These are phyloP conservation scores for Crenichthys baileyi DNA, from an alignment of 2,797 vertebrate species.

Conservation along the genomic window DNA sequence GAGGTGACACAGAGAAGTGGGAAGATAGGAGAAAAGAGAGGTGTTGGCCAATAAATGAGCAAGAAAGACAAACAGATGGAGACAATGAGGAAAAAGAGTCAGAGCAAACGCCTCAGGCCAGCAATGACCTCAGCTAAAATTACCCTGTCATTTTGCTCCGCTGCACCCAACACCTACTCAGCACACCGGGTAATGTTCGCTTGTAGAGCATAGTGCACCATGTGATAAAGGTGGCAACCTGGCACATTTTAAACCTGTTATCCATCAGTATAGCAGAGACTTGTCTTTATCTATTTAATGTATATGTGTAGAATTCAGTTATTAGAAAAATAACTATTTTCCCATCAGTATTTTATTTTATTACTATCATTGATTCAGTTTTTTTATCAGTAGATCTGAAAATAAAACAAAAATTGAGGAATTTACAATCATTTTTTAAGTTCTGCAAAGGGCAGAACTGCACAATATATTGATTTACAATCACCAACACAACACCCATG, in stretches of 20 bases:
- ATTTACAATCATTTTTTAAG: too few species aligned
- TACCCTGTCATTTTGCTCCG: constrained; percentile 62
- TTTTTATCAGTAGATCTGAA: neutral
- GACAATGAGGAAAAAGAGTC: constrained; percentile 4
- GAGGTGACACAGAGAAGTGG: constrained; percentile 3
- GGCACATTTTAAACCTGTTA: constrained; percentile 29
- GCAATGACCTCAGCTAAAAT: constrained; percentile 74
- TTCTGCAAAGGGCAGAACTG: neutral
- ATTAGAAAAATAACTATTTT: neutral
- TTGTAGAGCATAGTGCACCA: constrained; percentile 31
- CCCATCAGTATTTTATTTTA: neutral
- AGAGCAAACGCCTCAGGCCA: constrained; percentile 54
- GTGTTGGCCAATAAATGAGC: constrained; percentile 27
- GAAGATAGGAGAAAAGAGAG: neutral
- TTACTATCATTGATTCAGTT: neutral
- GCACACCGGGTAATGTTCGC: constrained; percentile 39
- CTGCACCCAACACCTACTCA: constrained; percentile 64
- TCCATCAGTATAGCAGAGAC: constrained; percentile 23
- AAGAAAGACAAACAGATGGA: constrained; percentile 25
- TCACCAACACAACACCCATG: neutral
- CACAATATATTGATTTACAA: neutral
- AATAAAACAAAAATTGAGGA: neutral
- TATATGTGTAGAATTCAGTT: neutral
- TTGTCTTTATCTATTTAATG: neutral
- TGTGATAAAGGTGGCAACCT: constrained; percentile 41